Percentiles rank a stretch among this genome's conserved stretches.
These are phyloP conservation scores for Periophthalmus modestus DNA, from an alignment of 2,113 vertebrate genomes.

Conservation along the genomic window DNA sequence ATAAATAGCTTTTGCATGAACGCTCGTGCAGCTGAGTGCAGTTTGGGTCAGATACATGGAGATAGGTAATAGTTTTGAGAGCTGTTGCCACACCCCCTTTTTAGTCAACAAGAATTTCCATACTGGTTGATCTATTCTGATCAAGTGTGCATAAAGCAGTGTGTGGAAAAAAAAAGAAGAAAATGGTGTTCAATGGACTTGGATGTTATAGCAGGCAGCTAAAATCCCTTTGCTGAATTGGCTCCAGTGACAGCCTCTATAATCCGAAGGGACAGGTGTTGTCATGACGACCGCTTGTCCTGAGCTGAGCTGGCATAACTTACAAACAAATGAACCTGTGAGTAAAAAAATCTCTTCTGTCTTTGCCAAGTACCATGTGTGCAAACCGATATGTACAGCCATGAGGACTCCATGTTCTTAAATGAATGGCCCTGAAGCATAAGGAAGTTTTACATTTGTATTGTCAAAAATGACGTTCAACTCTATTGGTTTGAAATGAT, in stretches of 20 bases:
- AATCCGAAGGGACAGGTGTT: constrained; percentile 65
- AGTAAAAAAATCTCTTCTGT: constrained; percentile 27
- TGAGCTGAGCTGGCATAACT: constrained; percentile 52
- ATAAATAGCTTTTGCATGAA: too few species aligned
- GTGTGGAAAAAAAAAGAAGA: too few species aligned
- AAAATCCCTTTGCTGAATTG: constrained; percentile 53
- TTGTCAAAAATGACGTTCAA: too few species aligned
- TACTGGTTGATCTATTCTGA: background rate
- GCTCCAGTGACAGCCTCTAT: constrained; percentile 42
- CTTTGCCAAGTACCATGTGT: constrained; percentile 34
- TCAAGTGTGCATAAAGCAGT: background rate
- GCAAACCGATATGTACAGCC: constrained; percentile 4
- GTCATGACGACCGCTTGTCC: constrained; percentile 63
- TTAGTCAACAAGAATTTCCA: background rate
- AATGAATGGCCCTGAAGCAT: background rate
- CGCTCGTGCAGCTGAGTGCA: too few species aligned
- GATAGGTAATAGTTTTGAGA: too few species aligned
- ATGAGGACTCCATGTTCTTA: too few species aligned
- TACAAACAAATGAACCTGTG: constrained; percentile 61
- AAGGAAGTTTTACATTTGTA: background rate
- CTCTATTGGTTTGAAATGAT: too few species aligned
- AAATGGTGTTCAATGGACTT: constrained; percentile 14
- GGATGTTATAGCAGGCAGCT: constrained; percentile 25
- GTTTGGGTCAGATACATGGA: too few species aligned
- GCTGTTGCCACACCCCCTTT: too few species aligned